Conservation (phyloP, 2,797 vertebrate genomes). For the Momotus momota region DNA sequence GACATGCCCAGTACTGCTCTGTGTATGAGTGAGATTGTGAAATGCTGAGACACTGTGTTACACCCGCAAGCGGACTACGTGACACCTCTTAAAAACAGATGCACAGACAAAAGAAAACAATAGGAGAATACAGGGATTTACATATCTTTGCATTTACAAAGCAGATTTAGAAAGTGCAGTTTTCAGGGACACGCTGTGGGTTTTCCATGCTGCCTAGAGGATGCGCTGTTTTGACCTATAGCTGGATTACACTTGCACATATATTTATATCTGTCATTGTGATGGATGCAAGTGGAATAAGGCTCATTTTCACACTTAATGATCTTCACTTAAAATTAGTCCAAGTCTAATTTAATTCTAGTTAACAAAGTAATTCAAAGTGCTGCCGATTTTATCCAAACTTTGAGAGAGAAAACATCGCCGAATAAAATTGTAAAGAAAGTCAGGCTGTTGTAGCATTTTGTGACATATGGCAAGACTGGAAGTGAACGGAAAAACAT, state of each 20-base stretch:
- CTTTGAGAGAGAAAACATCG: not conserved
- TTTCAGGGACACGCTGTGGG: not conserved
- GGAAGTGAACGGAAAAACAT: conserved; percentile 71
- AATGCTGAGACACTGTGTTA: not conserved
- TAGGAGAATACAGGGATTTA: not conserved
- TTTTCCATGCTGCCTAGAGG: not conserved
- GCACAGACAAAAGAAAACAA: not conserved
- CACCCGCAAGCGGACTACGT: not conserved
- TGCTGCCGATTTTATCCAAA: conserved; percentile 17
- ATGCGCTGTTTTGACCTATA: not conserved
- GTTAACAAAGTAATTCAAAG: conserved; percentile 40
- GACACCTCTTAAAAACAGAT: not conserved
- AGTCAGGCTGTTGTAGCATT: conserved; percentile 61
- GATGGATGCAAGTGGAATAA: not conserved
- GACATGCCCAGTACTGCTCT: not conserved
- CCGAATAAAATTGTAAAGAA: conserved; percentile 14
- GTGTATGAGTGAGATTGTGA: not conserved
- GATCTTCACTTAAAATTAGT: conserved; percentile 20
- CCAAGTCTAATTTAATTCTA: conserved; percentile 36
- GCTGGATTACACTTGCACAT: not conserved
- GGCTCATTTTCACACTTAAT: conserved; percentile 23
- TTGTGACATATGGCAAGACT: conserved; percentile 73
- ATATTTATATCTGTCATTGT: not conserved
- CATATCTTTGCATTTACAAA: too few relatives aligned
- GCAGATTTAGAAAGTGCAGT: too few relatives aligned